Evolutionary conservation across 2,888 invertebrate species (phyloP), one percentile per base, ranked within the genome.

Genomic region (Drosophila paramelanica): DNA sequence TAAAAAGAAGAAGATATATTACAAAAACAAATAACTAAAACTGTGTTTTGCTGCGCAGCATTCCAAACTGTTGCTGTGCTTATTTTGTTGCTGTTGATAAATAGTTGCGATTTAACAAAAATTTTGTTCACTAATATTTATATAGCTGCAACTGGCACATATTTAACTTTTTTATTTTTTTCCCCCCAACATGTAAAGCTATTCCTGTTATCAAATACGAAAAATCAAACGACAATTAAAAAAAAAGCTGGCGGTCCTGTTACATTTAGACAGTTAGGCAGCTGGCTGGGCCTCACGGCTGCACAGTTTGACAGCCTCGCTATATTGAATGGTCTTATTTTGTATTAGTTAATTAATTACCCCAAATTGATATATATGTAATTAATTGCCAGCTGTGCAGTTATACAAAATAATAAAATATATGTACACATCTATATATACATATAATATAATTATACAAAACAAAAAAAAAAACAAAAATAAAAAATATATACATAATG

Each of bases 311-410:
- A 36, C 39, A 60, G 49, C 33, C 69, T 36, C 33, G 53, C 43
- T 8, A 60, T 14, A 25, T 59, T 61, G 43, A 39, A 60, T 61
- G 33, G 25, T 55, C 43, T 68, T 67, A 17, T 60, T 51, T 45
- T 31, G 23, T 70, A 70, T 70, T 70, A 64, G 56, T 36, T 70
- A 52, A 70, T 64, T 39, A 42, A 46, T 46, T 68, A 31, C 33
- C 45, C 38, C 25, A 51, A 51, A 52, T 45, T 23, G 42, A 36
- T 50, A 53, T 52, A 49, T 53, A 52, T 69, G 56, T 69, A 70
- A 70, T 69, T 57, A 70, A 57, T 73, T 73, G 73, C 73, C 73
- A 73, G 72, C 68, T 61, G 72, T 73, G 73, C 72, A 58, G 73
- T 73, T 73, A 67, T 62, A 73, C 46, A 57, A 68, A 41, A 47